Conservation (phyloP, 2,888 invertebrate genomes). For the Deilephila elpenor region DNA sequence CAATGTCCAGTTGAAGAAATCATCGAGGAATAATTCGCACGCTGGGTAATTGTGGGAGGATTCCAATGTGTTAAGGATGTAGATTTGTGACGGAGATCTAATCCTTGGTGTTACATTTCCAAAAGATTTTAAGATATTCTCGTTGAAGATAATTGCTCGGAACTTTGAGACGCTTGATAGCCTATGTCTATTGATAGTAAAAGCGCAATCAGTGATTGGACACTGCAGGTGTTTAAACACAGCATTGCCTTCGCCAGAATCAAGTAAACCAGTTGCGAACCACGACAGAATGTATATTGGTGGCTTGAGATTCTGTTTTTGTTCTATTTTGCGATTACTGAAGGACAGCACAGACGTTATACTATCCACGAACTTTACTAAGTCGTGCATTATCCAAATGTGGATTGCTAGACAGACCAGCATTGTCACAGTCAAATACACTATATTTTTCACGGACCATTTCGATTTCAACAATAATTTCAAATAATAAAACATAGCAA, state of each 20-base stretch:
- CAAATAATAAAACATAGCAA: constrained; percentile 21
- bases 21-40: constrained; percentile 59
- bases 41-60: constrained; percentile 54
- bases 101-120: constrained; percentile 42
- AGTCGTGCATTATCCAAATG: constrained; percentile 41
- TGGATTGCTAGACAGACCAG: constrained; percentile 42
- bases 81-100: constrained; percentile 50
- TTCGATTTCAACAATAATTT: constrained; percentile 34
- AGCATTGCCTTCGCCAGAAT: constrained; percentile 27
- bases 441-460: constrained; percentile 44
- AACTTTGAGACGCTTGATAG: constrained; percentile 50
- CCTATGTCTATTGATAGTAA: constrained; percentile 50
- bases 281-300: constrained; percentile 53
- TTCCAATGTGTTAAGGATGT: constrained; percentile 58
- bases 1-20: constrained; percentile 68
- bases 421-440: constrained; percentile 39
- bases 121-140: constrained; percentile 40
- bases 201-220: constrained; percentile 50
- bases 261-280: constrained; percentile 38
- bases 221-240: constrained; percentile 44
- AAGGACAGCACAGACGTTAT: constrained; percentile 35
- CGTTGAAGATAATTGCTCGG: constrained; percentile 57
- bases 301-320: constrained; percentile 15
- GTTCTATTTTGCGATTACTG: constrained; percentile 19
- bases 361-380: constrained; percentile 41